phyloP scores from a whole-genome alignment of 2,888 invertebrate genomes.

The Orchesellides sinensis region DNA sequence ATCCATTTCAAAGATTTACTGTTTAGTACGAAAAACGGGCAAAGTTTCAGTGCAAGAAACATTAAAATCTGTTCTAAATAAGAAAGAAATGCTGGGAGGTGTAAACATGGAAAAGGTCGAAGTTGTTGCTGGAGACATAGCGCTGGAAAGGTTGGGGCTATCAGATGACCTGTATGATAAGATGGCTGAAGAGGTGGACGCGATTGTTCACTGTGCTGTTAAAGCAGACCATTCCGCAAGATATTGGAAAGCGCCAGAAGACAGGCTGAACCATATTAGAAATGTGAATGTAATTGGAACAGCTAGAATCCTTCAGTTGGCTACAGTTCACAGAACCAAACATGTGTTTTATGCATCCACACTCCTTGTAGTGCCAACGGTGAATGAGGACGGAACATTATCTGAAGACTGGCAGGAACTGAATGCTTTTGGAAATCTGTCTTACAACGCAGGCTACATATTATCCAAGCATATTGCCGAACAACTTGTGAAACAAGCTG shows the following conservation, averaged over 20 bases:
- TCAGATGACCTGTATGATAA: conserved; percentile 11
- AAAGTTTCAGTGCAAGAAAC: not conserved
- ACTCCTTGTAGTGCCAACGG: not conserved
- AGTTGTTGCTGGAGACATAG: conserved; percentile 33
- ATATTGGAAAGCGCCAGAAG: conserved; percentile 25
- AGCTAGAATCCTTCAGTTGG: conserved; percentile 24
- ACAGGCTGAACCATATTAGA: not conserved
- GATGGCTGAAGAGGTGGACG: conserved; percentile 36
- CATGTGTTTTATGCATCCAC: conserved; percentile 34
- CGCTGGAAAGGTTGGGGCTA: conserved; percentile 41
- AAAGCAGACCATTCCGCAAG: conserved; percentile 63
- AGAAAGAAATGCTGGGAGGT: not conserved
- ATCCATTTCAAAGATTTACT: conserved; percentile 41
- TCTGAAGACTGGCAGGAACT: conserved; percentile 31
- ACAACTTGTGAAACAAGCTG: conserved; percentile 22
- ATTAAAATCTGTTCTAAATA: not conserved
- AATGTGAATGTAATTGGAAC: conserved; percentile 31
- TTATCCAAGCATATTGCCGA: conserved; percentile 39
- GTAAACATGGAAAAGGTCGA: conserved; percentile 14
- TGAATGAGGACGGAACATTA: not conserved
- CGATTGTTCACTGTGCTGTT: conserved; percentile 55
- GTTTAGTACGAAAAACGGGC: conserved; percentile 22
- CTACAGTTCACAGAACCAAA: conserved; percentile 15
- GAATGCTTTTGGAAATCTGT: not conserved
- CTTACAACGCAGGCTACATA: conserved; percentile 14